Percentiles rank a stretch among this genome's conserved stretches.
Conservation (phyloP, 2,113 vertebrate genomes). For the chimpanzee (Pan troglodytes) region NHGRI_mPanTro3-v2.1_pri NC_072412.2:109979001-109979500, state of each 20-base stretch:
- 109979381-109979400: accelerated
- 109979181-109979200: neutral
- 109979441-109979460: neutral
- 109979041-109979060: no score
- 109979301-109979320: neutral
- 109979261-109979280: neutral
- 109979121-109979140: neutral
- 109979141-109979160: neutral
- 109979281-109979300: neutral
- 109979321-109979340: neutral
- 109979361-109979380: accelerated
- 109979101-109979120: neutral
- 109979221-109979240: neutral
- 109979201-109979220: neutral
- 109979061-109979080: neutral
- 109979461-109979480: neutral
- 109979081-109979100: accelerated
- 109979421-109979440: neutral
- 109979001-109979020: neutral
- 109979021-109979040: accelerated
- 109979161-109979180: neutral
- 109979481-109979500: neutral
- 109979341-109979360: accelerated
- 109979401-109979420: accelerated
- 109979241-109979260: neutral